Percentiles rank a stretch among this genome's conserved stretches.
These are phyloP conservation scores for Brachypteracias leptosomus DNA, from an alignment of 2,113 vertebrate genomes.

Conservation along the genomic window DNA sequence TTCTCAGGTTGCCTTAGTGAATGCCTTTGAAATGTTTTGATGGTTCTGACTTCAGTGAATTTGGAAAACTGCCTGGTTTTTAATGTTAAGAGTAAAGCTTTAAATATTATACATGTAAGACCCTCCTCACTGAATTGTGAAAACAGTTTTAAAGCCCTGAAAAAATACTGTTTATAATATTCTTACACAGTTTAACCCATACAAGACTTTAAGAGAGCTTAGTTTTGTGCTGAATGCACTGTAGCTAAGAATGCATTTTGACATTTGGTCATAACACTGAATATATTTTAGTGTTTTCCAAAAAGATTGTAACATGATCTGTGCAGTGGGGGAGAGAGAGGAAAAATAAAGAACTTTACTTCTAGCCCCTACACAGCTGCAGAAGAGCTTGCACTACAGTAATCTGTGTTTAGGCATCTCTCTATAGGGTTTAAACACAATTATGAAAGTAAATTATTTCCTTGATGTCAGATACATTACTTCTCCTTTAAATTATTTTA, in stretches of 20 bases:
- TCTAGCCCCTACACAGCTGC: background rate
- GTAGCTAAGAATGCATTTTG: background rate
- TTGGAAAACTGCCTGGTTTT: background rate
- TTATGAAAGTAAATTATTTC: background rate
- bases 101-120: background rate
- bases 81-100: background rate
- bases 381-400: background rate
- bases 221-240: background rate
- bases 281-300: background rate
- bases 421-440: background rate
- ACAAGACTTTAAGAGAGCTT: background rate
- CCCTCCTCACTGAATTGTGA: background rate
- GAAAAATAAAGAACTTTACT: background rate
- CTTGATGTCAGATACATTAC: background rate
- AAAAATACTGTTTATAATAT: background rate
- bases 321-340: background rate
- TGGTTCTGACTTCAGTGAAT: background rate
- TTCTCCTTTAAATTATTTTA: background rate
- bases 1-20: background rate
- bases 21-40: background rate
- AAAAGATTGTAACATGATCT: background rate
- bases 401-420: background rate
- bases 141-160: background rate
- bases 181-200: background rate
- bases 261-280: background rate